phyloP scores from a whole-genome alignment of 2,113 vertebrate species.

The Oenanthe oenanthe region DNA sequence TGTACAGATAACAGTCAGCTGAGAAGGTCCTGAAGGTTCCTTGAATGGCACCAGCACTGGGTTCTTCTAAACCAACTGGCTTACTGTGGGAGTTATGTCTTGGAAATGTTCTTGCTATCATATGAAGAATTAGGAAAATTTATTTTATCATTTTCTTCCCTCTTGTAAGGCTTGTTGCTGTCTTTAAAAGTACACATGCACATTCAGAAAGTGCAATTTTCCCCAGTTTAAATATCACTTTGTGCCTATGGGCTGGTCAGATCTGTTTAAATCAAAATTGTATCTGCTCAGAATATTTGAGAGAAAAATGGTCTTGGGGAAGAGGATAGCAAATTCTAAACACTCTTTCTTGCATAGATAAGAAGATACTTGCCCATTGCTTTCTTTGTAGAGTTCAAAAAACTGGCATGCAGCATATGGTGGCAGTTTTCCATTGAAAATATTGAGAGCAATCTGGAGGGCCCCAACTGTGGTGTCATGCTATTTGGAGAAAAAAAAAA shows the following conservation, averaged over 20 bases:
- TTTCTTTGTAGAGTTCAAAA: constrained; percentile 85
- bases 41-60: not conserved
- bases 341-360: not conserved
- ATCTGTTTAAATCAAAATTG: not conserved
- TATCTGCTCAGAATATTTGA: not conserved
- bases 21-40: not conserved
- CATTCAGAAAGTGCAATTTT: not conserved
- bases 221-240: not conserved
- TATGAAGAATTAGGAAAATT: not conserved
- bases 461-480: constrained; percentile 86
- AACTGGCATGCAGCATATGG: constrained; percentile 88
- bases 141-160: not conserved
- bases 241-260: not conserved
- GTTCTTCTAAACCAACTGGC: not conserved
- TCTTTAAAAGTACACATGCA: not conserved
- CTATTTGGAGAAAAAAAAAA: constrained; percentile 24
- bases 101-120: not conserved
- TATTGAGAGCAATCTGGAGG: constrained; percentile 84
- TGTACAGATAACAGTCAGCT: not conserved
- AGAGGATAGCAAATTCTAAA: not conserved
- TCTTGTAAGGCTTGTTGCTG: not conserved
- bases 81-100: not conserved
- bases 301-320: not conserved
- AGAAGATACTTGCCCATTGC: constrained; percentile 80
- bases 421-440: constrained; percentile 83